Evolutionary conservation across 35 echinoderm and acorn worm species (phyloP).

Genomic region (Ophioderma brevispina): DNA sequence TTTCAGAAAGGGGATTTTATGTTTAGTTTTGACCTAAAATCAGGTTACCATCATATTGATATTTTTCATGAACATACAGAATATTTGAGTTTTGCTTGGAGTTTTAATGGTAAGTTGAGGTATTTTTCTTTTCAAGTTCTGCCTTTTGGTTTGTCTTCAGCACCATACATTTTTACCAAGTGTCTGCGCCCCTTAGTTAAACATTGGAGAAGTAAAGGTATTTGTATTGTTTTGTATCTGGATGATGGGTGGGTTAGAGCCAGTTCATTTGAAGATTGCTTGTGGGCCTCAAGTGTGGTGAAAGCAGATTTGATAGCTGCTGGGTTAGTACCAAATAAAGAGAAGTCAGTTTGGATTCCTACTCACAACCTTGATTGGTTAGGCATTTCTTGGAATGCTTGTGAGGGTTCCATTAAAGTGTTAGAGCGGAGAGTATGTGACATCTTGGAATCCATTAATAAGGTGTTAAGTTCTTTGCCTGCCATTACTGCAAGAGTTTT

Average conservation of each 20-base stretch:
- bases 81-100: constrained; percentile 40
- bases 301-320: constrained; percentile 24
- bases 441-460: neutral
- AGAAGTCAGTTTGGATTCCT: constrained; percentile 42
- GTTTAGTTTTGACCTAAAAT: constrained; percentile 46
- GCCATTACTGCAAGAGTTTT: neutral
- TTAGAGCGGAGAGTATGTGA: neutral
- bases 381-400: neutral
- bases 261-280: neutral
- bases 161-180: constrained; percentile 48
- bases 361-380: constrained; percentile 24
- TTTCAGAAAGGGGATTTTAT: constrained; percentile 29
- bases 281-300: neutral
- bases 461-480: neutral
- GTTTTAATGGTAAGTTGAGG: constrained; percentile 19
- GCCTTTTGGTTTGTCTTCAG: constrained; percentile 49
- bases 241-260: constrained; percentile 42
- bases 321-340: constrained; percentile 41
- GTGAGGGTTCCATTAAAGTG: neutral
- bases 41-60: constrained; percentile 55
- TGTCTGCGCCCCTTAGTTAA: neutral
- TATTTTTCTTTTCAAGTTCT: constrained; percentile 44
- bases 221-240: constrained; percentile 42
- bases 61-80: constrained; percentile 24
- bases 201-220: constrained; percentile 29